Evolutionary conservation across 2,888 invertebrate species (phyloP), one percentile per base, ranked within the genome.

Genomic region (Ormyrus nitidulus): DNA sequence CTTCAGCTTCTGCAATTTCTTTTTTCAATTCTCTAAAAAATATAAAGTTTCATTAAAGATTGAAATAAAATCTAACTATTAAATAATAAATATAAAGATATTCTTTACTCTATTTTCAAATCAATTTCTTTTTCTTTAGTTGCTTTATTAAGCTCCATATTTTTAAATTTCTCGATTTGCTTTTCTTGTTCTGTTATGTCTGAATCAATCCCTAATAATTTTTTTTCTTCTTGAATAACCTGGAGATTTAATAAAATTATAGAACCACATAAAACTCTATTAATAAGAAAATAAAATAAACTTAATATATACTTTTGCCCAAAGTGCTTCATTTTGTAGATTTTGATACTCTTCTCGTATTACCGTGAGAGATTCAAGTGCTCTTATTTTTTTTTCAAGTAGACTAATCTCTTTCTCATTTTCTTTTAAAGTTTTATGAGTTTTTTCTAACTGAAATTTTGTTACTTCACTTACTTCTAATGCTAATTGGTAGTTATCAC

Each of bases 301-400:
- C 84, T 83, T 54, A 34, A 34, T 34, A 34, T 4, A 34, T 34
- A 89, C 89, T 48, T 49, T 70, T 11, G 89, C 86, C 93, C 93
- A 93, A 46, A 92, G 91, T 81, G 93, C 91, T 87, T 95, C 94
- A 82, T 92, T 91, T 84, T 93, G 92, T 7, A 94, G 86, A 0
- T 88, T 83, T 62, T 90, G 88, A 64, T 92, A 90, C 82, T 92
- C 91, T 4, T 89, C 87, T 77, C 92, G 91, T 11, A 92, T 90
- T 68, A 92, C 91, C 77, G 93, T 92, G 0, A 93, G 90, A 0
- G 93, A 92, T 81, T 92, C 91, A 58, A 94, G 87, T 70, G 92
- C 91, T 58, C 93, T 92, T 83, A 93, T 91, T 79, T 92, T 93
- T 0, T 91, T 89, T 82, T 93, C 92, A 88, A 93, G 91, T 66